phyloP scores from a whole-genome alignment of 2,888 invertebrate genomes.

The Eucera pruinosa region DNA sequence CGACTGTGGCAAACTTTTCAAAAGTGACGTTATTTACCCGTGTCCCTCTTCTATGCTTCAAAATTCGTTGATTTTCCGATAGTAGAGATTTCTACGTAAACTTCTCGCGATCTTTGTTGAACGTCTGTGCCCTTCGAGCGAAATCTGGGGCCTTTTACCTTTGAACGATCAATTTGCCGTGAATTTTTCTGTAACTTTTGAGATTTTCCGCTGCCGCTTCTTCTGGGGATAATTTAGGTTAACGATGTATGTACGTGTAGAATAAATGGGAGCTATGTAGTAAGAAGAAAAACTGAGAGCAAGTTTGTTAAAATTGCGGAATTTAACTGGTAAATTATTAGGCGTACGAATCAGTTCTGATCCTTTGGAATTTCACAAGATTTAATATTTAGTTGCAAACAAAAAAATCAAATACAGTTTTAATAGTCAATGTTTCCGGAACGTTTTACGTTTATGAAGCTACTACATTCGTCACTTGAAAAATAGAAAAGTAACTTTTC shows the following conservation, averaged over 20 bases:
- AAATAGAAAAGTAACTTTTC: no score
- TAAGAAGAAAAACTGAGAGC: not conserved
- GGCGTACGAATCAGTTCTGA: no score
- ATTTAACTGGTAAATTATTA: no score
- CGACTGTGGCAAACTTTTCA: slow-evolving; percentile 42
- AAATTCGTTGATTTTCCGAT: slow-evolving; percentile 29
- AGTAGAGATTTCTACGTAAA: slow-evolving; percentile 21
- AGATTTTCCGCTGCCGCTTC: not conserved
- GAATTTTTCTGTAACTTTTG: slow-evolving; percentile 25
- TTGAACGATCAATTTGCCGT: not conserved
- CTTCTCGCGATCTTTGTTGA: slow-evolving; percentile 28
- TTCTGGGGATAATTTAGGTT: slow-evolving; percentile 10
- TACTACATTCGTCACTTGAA: no score
- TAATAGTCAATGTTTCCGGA: no score
- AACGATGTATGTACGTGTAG: slow-evolving; percentile 1
- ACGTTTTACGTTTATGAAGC: no score
- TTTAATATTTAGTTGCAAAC: no score
- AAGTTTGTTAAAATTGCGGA: slow-evolving; percentile 2
- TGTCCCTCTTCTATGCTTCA: slow-evolving; percentile 4
- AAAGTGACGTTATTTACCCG: slow-evolving; percentile 26
- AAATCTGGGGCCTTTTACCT: not conserved
- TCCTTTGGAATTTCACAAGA: no score
- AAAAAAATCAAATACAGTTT: no score
- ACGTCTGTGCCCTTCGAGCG: not conserved
- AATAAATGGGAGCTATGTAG: not conserved